Percentiles rank a stretch among this genome's conserved stretches.
Conservation (phyloP, 2,113 vertebrate species). For the Leptosomus discolor region DNA sequence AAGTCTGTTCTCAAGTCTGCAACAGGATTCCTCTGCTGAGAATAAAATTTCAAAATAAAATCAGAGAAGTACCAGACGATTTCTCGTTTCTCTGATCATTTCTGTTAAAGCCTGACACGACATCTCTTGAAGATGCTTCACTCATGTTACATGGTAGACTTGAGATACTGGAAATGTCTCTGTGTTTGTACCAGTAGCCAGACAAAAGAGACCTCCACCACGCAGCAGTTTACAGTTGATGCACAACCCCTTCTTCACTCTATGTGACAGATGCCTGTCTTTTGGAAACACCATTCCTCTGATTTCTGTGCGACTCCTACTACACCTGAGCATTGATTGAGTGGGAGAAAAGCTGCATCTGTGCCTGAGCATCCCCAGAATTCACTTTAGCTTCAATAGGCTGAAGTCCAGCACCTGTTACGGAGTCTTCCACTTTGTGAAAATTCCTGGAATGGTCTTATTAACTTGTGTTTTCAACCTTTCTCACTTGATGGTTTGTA, state of each 20-base stretch:
- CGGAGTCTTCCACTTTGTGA: accelerated
- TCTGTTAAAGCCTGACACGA: not conserved
- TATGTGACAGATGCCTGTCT: not conserved
- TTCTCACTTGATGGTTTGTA: not conserved
- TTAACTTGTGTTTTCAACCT: not conserved
- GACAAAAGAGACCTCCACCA: not conserved
- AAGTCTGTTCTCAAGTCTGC: not conserved
- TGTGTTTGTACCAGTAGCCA: not conserved
- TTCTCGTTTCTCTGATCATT: not conserved
- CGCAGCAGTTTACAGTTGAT: not conserved
- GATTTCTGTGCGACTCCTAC: not conserved
- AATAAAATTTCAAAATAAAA: not conserved
- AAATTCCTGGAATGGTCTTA: not conserved
- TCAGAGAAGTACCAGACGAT: not conserved
- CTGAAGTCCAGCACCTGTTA: not conserved
- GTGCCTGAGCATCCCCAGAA: not conserved
- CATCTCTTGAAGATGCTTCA: not conserved
- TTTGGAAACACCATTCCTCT: not conserved
- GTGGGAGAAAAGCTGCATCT: not conserved
- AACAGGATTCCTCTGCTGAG: not conserved
- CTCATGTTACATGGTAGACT: not conserved
- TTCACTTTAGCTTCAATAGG: not conserved
- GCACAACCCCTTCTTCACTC: not conserved
- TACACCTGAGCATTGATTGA: not conserved
- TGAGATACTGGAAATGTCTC: not conserved